Percentiles rank a stretch among this genome's conserved stretches.
Conservation (phyloP, 1,140 invertebrate genomes). For the Heterodera carotae region DNA sequence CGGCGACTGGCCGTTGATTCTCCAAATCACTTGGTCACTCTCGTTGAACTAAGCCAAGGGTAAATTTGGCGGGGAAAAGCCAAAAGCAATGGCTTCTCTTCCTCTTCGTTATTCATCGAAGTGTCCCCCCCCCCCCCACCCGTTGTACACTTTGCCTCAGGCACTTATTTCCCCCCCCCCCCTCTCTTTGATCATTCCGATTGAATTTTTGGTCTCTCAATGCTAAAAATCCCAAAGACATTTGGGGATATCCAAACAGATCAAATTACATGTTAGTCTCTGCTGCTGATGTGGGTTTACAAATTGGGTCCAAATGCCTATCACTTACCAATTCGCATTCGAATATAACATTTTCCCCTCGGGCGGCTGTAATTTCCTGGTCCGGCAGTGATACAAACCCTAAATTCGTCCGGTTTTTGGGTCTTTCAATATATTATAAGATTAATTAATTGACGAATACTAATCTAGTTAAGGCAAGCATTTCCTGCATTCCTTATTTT, state of each 20-base stretch:
- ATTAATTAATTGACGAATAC: too few relatives aligned
- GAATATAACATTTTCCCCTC: constrained; percentile 57
- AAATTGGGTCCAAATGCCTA: neutral
- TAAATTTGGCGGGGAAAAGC: neutral
- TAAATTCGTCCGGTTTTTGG: too few relatives aligned
- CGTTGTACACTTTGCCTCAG: neutral
- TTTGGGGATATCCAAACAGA: neutral
- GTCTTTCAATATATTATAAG: too few relatives aligned
- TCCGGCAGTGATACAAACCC: constrained; percentile 35
- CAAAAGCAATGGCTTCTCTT: neutral
- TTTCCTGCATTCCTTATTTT: too few relatives aligned
- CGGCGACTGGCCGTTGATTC: constrained; percentile 54
- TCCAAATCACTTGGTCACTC: constrained; percentile 58
- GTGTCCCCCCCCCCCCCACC: too few relatives aligned
- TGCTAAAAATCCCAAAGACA: too few relatives aligned
- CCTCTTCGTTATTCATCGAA: neutral
- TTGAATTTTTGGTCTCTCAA: too few relatives aligned
- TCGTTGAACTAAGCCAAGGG: constrained; percentile 42
- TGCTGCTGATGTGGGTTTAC: neutral
- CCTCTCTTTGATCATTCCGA: neutral
- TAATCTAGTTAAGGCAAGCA: too few relatives aligned
- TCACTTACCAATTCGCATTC: constrained; percentile 51
- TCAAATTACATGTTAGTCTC: neutral
- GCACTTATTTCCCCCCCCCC: too few relatives aligned
- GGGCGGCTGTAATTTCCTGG: constrained; percentile 42